phyloP scores from a whole-genome alignment of 2,888 invertebrate species.

The Congeria kusceri region DNA sequence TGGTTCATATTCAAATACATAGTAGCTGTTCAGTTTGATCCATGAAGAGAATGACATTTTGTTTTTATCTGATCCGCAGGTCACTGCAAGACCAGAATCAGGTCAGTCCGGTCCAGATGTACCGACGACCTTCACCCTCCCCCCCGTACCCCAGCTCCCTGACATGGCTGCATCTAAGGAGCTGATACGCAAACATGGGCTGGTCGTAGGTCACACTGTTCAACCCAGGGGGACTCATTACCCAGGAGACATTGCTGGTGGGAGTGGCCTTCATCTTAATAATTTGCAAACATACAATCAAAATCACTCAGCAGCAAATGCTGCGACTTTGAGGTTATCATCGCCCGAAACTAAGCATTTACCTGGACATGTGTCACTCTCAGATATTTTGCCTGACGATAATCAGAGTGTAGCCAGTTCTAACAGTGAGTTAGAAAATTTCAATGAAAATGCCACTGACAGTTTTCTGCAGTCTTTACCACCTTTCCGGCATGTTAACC shows the following conservation, averaged over 20 bases:
- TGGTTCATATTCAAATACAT: no score
- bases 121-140: slow-evolving; percentile 49
- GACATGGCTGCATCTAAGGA: slow-evolving; percentile 60
- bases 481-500: slow-evolving; percentile 68
- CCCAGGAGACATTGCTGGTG: background rate
- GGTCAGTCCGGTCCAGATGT: no score
- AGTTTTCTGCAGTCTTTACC: slow-evolving; percentile 72
- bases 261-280: background rate
- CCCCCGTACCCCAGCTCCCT: slow-evolving; percentile 41
- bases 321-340: background rate
- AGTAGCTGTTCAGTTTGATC: no score
- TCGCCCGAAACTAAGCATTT: background rate
- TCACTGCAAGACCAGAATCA: no score
- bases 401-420: slow-evolving; percentile 66
- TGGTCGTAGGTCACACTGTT: slow-evolving; percentile 61
- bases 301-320: background rate
- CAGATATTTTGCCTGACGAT: slow-evolving; percentile 52
- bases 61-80: no score
- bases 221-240: background rate
- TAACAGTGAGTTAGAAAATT: slow-evolving; percentile 64
- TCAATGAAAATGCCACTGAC: slow-evolving; percentile 68
- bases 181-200: slow-evolving; percentile 80
- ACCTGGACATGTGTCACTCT: background rate
- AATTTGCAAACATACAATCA: background rate
- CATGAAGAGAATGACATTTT: no score